Conservation (phyloP, 2,113 vertebrate genomes). For the Agapornis roseicollis region DNA sequence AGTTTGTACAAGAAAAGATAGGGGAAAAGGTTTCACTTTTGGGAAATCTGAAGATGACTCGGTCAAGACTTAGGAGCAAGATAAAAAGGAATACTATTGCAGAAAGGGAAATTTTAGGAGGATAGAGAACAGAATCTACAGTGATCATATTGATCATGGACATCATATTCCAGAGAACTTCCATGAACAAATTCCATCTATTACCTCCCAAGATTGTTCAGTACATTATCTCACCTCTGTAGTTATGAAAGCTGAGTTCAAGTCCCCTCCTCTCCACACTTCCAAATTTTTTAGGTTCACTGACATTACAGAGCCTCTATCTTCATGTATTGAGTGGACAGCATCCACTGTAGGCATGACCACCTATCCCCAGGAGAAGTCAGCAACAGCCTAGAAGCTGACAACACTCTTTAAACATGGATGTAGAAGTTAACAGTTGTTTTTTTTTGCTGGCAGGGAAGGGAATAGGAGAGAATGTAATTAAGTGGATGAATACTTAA, state of each 20-base stretch:
- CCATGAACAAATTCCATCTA: not conserved
- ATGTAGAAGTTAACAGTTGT: not conserved
- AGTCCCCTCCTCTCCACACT: not conserved
- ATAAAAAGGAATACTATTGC: not conserved
- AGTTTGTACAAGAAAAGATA: not conserved
- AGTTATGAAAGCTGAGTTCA: not conserved
- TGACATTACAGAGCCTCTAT: not conserved
- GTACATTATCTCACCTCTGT: not conserved
- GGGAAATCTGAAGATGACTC: not conserved
- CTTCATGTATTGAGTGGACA: not conserved
- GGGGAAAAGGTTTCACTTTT: not conserved
- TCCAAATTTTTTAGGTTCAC: not conserved
- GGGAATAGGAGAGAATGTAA: constrained; percentile 1
- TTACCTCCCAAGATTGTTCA: not conserved
- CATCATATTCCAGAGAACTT: not conserved
- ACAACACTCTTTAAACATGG: not conserved
- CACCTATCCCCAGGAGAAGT: not conserved
- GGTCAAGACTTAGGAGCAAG: not conserved
- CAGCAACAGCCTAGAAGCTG: not conserved
- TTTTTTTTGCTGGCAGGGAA: not conserved
- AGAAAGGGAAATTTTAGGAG: not conserved
- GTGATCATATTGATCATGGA: not conserved
- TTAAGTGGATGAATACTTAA: constrained; percentile 6
- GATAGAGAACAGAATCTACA: not conserved
- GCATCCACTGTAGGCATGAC: not conserved